Evolutionary conservation across 2,888 invertebrate species (phyloP), one percentile per base, ranked within the genome.

Genomic region (Scaeva pyrastri): DNA sequence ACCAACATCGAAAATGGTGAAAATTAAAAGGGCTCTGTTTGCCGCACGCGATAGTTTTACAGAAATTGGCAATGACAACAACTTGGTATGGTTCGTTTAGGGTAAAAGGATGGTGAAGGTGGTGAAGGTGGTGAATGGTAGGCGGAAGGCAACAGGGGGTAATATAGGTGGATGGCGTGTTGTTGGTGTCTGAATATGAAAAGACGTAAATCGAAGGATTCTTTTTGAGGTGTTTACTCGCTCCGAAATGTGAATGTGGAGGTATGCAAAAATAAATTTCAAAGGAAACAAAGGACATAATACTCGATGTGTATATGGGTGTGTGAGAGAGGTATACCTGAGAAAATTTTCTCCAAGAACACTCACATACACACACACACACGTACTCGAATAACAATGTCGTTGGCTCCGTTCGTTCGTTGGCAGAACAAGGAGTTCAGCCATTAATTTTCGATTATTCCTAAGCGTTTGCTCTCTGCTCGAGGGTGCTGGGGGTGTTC

Each of bases 381-480:
- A 10, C 19, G 16, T 19, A n/a, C 12, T 5, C 5, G 5, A 2
- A n/a, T 21, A 41, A 66, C 31, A 48, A 31, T 48, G 48, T 66
- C 41, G 48, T 48, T 66, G 68, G 68, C 39, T 68, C 23, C 39
- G 52, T 50, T 52, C 39, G 39, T 68, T 39, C 39, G 52, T 50
- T 52, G 52, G 39, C n/a, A 68, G 68, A 68, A 68, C 39, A 68
- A 23, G 68, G 58, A 56, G 50, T 66, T 75, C 66, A 75, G 45
- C 72, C 84, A 85, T 85, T 85, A 76, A 81, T 85, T 85, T 81
- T 77, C 85, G 80, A 85, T 85, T 85, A 85, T 85, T 76, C 58
- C 70, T 78, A 70, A 48, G 55, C 72, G 48, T 58, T 73, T 8
- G 43, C 48, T 48, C 31, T 64, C 21, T 39, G 12, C 45, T 45